phyloP scores from a whole-genome alignment of 2,113 vertebrate genomes.

The Oryzias melastigma region DNA sequence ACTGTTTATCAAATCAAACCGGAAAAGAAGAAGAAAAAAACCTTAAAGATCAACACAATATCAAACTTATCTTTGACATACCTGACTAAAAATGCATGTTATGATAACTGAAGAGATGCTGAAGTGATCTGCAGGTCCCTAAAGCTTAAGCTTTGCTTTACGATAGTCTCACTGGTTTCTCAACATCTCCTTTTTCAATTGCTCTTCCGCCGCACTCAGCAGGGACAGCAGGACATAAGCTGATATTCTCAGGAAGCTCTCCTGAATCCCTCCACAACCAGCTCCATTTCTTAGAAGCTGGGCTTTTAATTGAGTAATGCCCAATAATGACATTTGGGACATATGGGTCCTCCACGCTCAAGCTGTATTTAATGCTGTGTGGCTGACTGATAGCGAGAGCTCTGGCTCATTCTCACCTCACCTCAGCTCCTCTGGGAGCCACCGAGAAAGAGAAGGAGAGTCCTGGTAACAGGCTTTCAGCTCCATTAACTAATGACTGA shows the following conservation, averaged over 20 bases:
- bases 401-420: conserved; percentile 50
- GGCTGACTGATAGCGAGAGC: conserved; percentile 54
- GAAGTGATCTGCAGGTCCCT: background rate
- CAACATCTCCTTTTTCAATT: conserved; percentile 14
- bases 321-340: conserved; percentile 37
- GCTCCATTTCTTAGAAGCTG: conserved; percentile 43
- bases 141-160: background rate
- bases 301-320: conserved; percentile 58
- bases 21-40: background rate
- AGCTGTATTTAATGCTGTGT: conserved; percentile 52
- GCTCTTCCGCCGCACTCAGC: conserved; percentile 1
- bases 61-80: conserved; percentile 3
- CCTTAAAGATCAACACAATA: background rate
- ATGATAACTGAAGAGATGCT: conserved; percentile 1
- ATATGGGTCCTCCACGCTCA: conserved; percentile 51
- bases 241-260: conserved; percentile 40
- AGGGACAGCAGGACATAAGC: conserved; percentile 24
- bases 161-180: background rate
- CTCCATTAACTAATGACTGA: conserved; percentile 73
- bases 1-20: background rate
- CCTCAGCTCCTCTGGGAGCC: conserved; percentile 53
- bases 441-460: conserved; percentile 40
- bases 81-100: conserved; percentile 1
- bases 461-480: conserved; percentile 60
- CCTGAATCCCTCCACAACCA: conserved; percentile 18